Evolutionary conservation across 2,797 vertebrate species (phyloP).

Genomic region (Glyptemys insculpta): DNA sequence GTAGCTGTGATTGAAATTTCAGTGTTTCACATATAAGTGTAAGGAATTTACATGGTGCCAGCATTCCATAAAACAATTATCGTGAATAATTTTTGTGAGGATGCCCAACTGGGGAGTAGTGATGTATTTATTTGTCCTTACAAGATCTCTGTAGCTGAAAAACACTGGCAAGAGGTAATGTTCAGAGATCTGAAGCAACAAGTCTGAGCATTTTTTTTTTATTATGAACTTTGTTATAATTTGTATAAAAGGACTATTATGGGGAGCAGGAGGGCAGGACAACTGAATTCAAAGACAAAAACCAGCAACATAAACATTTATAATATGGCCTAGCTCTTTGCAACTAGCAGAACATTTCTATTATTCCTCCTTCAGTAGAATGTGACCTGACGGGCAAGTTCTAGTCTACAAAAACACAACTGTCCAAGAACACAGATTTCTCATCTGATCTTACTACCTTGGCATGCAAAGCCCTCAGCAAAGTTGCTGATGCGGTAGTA

Average conservation of each 20-base stretch:
- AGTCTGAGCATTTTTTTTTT: background rate
- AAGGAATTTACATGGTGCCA: background rate
- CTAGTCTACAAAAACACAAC: background rate
- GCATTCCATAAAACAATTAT: background rate
- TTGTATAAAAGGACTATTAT: background rate
- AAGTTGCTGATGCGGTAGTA: background rate
- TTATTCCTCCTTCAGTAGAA: background rate
- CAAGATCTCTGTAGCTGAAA: background rate
- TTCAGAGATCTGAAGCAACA: background rate
- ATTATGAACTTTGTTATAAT: accelerated
- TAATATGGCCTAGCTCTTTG: background rate
- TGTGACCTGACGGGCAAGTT: background rate
- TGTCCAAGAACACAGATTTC: background rate
- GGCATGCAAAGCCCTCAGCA: background rate
- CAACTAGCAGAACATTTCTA: background rate
- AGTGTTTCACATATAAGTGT: background rate
- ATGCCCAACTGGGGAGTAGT: background rate
- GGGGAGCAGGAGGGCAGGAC: background rate
- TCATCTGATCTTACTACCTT: background rate
- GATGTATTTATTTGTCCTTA: background rate
- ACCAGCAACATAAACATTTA: background rate
- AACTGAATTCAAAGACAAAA: background rate
- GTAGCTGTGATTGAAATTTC: background rate
- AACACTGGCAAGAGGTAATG: background rate
- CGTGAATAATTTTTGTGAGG: background rate